A percentile compares a stretch with the other conserved stretches of the same genome.
Conservation (phyloP, 2,888 invertebrate genomes). For the Lamellibrachia satsuma region DNA sequence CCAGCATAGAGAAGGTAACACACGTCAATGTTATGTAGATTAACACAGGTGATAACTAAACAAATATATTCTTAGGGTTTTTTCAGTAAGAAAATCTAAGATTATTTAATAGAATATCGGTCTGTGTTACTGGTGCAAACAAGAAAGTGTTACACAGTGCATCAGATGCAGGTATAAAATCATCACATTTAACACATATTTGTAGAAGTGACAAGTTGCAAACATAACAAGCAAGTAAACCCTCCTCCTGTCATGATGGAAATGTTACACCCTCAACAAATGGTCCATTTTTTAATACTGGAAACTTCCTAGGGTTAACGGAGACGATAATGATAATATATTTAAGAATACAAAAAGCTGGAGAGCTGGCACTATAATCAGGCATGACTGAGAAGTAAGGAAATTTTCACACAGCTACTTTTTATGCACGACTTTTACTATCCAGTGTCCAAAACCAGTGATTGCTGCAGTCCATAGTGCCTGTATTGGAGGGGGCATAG, state of each 20-base stretch:
- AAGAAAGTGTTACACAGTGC: neutral
- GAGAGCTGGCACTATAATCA: neutral
- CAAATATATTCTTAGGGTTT: too few relatives aligned
- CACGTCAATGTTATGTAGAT: neutral
- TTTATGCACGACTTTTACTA: neutral
- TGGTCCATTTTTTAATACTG: too few relatives aligned
- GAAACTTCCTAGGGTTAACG: too few relatives aligned
- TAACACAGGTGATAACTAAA: neutral
- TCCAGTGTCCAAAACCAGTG: conserved; percentile 86
- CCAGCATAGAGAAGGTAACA: conserved; percentile 80
- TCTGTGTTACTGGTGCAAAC: neutral
- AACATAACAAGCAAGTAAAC: neutral
- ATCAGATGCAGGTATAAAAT: neutral
- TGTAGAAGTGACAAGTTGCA: neutral
- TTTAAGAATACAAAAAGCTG: too few relatives aligned
- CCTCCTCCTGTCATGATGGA: neutral
- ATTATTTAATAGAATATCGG: neutral
- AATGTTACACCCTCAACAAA: neutral
- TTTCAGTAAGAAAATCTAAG: neutral
- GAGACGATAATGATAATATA: too few relatives aligned
- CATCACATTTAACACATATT: neutral
- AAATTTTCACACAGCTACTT: neutral
- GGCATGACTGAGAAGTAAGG: neutral
- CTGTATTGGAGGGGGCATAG: conserved; percentile 91
- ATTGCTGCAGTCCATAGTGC: conserved; percentile 86